Conservation (phyloP, 2,888 invertebrate species). For the Hemicrepidius hirtus region DNA sequence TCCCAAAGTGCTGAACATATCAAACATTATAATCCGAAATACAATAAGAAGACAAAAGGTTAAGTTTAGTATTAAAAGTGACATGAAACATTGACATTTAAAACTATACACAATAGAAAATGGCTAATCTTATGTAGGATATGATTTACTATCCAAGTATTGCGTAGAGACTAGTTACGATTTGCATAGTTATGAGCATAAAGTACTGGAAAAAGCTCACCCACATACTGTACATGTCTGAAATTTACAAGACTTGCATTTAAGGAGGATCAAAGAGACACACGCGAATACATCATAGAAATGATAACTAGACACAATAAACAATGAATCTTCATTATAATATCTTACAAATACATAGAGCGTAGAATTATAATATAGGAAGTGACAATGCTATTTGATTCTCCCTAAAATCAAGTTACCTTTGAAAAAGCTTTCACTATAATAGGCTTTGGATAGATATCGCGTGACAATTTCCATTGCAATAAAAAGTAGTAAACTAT, state of each 20-base stretch:
- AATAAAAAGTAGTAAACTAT: constrained; percentile 1
- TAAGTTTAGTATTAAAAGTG: constrained; percentile 25
- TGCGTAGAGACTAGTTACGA: constrained; percentile 28
- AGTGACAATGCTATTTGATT: not conserved
- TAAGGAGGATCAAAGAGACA: constrained; percentile 1
- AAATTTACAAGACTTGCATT: not conserved
- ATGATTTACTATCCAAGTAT: constrained; percentile 39
- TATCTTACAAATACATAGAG: not conserved
- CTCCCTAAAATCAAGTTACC: no score
- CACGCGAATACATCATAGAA: no score
- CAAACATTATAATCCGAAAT: constrained; percentile 28
- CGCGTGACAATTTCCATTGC: constrained; percentile 29
- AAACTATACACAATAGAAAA: constrained; percentile 36
- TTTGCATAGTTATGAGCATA: constrained; percentile 34
- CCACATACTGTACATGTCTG: constrained; percentile 19
- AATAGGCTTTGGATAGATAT: constrained; percentile 10
- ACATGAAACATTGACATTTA: constrained; percentile 43
- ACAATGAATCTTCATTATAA: no score
- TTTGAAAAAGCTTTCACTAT: not conserved
- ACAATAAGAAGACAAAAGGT: constrained; percentile 33
- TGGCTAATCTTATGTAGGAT: constrained; percentile 40
- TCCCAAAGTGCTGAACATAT: not conserved
- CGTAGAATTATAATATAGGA: not conserved
- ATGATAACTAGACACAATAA: no score
- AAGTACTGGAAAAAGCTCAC: constrained; percentile 23